Base-by-base conservation (phyloP, 2,888 invertebrate species). In the Kuschelorhynchus macadamiae region DNA sequence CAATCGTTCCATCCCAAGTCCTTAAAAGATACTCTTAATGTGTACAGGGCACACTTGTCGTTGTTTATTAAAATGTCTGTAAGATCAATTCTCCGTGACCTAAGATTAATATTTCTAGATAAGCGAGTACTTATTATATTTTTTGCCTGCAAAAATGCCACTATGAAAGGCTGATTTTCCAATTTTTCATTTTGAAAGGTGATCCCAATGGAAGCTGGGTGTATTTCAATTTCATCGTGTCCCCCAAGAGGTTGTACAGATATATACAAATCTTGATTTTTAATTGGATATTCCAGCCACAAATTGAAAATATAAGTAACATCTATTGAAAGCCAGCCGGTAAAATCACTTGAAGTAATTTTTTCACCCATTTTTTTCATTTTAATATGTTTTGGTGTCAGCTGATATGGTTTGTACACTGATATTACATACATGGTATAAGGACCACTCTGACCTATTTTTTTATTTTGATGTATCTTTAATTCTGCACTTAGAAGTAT, bases 1-100 rank as follows among this genome's bases (percentile, higher is more conserved):
- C 95, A 96, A 85, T 96, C 94, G 85, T 95, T 94, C 96, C 96
- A 96, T 76, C 95, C 95, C 55, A 96, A 88, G 78, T 93, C 91
- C 80, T 92, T 91, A 86, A 96, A 96, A 82, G 91, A 93, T 77
- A 96, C 94, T 86, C 94, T 62, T 12, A 63, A 12, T 3, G 42
- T 30, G 16, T 62, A 33, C 17, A 68, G 3, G 1, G 4, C 21
- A 47, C 68, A 68, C n/a, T 21, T 44, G 14, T 41, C 52, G 9
- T 41, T 17, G 8, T 9, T 17, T 18, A 30, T 11, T n/a, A 61
- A 18, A 20, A 12, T 8, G 5, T 21, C 21, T 11, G 20, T n/a
- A 9, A 59, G 44, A n/a, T 49, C 52, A 17, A 11, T 21, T 33
- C 30, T n/a, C 8, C 49, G 30, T 14, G 56, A 30, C 17, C 47